A percentile compares a stretch with the other conserved stretches of the same genome.
These are phyloP conservation scores for Toxotes chatareus DNA, from an alignment of 2,113 vertebrate species.

Conservation along the genomic window DNA sequence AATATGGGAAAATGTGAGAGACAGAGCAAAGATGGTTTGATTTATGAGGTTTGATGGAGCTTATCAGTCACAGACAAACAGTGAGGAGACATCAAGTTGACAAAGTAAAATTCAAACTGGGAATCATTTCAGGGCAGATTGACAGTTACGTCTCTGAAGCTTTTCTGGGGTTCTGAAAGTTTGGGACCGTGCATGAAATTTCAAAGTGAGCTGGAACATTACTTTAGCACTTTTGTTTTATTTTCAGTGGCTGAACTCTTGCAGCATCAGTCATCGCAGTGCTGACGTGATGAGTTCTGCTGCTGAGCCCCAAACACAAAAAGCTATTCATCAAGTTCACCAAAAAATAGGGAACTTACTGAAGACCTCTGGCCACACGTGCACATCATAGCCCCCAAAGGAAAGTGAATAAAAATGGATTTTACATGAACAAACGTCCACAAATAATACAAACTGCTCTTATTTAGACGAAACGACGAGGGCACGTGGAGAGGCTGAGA, in stretches of 20 bases:
- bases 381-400: not conserved
- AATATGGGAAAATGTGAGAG: not conserved
- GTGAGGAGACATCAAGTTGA: constrained; percentile 37
- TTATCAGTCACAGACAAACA: constrained; percentile 53
- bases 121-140: constrained; percentile 27
- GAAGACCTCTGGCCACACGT: too few species aligned
- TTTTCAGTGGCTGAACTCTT: not conserved
- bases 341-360: too few species aligned
- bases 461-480: too few species aligned
- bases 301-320: not conserved
- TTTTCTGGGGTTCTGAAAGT: constrained; percentile 25
- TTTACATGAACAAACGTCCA: too few species aligned
- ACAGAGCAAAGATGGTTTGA: constrained; percentile 37
- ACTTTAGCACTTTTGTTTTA: not conserved
- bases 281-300: not conserved
- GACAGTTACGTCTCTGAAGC: constrained; percentile 40
- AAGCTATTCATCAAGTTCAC: too few species aligned
- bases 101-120: constrained; percentile 33
- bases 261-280: not conserved
- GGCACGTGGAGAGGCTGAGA: too few species aligned
- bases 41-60: constrained; percentile 50
- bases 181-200: not conserved
- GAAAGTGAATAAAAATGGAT: not conserved
- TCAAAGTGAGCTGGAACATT: constrained; percentile 2
- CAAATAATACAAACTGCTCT: too few species aligned